Percentiles rank a stretch among this genome's conserved stretches.
These are phyloP conservation scores for Entelurus aequoreus DNA, from an alignment of 2,113 vertebrate species.

Conservation along the genomic window DNA sequence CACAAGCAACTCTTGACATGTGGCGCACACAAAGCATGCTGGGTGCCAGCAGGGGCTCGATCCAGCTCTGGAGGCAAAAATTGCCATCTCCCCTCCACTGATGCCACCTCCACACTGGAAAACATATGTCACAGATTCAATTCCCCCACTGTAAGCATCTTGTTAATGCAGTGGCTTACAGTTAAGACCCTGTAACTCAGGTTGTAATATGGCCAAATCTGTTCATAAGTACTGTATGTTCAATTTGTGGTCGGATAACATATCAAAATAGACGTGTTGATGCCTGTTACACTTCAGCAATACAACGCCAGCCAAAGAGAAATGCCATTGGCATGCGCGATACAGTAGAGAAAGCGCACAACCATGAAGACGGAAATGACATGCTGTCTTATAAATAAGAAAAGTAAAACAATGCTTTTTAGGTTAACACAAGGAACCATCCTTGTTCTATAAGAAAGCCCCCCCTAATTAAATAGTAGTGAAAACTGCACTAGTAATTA, in stretches of 20 bases:
- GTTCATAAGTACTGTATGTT: background rate
- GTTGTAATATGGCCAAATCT: background rate
- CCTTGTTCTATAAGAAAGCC: no score
- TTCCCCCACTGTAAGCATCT: conserved; percentile 3
- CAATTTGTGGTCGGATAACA: conserved; percentile 3
- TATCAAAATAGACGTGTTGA: conserved; percentile 11
- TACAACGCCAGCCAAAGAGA: no score
- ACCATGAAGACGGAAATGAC: no score
- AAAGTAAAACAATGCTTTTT: no score
- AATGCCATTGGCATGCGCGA: no score
- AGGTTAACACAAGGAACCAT: no score
- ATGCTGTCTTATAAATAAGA: no score
- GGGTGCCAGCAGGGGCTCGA: conserved; percentile 91
- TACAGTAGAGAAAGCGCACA: no score
- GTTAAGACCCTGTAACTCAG: background rate
- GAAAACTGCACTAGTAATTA: no score
- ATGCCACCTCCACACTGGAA: conserved; percentile 84
- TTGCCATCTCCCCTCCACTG: conserved; percentile 85
- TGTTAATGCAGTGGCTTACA: background rate
- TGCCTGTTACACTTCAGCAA: conserved; percentile 2
- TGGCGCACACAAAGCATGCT: conserved; percentile 86
- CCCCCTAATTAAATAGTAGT: no score
- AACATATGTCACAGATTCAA: conserved; percentile 23
- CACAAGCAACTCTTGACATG: conserved; percentile 87
- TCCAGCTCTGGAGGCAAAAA: conserved; percentile 90